Evolutionary conservation across 2,888 invertebrate genomes (phyloP).

Genomic region (Blastobasis lacticolella): DNA sequence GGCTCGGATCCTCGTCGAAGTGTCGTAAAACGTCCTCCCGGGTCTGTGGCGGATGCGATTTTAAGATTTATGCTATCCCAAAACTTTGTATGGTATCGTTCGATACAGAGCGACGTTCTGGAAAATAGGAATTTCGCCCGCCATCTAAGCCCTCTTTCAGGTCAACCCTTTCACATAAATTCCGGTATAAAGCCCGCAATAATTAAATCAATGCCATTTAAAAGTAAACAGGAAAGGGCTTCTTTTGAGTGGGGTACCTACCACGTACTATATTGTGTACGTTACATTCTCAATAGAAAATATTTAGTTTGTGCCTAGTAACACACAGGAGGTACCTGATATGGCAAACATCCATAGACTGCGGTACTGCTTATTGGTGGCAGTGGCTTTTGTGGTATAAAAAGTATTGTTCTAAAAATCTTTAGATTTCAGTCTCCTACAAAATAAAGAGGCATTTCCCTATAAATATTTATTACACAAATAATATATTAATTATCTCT

Average conservation of each 20-base stretch:
- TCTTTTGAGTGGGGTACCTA: background rate
- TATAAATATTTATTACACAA: no score
- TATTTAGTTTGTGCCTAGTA: background rate
- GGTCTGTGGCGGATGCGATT: conserved; percentile 30
- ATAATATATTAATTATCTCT: no score
- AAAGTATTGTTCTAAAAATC: no score
- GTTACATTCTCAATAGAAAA: background rate
- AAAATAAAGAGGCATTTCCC: no score
- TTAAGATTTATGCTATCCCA: conserved; percentile 39
- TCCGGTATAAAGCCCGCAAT: background rate
- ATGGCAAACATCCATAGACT: no score
- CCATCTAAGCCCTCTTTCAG: background rate
- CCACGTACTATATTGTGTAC: background rate
- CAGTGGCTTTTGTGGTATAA: no score
- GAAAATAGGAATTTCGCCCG: conserved; percentile 25
- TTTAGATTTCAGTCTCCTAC: no score
- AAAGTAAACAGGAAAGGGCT: background rate
- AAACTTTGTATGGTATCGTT: conserved; percentile 34
- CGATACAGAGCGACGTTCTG: conserved; percentile 33
- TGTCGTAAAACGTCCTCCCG: conserved; percentile 33
- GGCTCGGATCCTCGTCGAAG: conserved; percentile 28
- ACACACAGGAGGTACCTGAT: no score
- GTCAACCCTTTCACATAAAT: background rate
- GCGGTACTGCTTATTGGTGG: no score
- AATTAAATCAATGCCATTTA: background rate